Conservation (phyloP, 2,113 vertebrate genomes). For the Chroicocephalus ridibundus region DNA sequence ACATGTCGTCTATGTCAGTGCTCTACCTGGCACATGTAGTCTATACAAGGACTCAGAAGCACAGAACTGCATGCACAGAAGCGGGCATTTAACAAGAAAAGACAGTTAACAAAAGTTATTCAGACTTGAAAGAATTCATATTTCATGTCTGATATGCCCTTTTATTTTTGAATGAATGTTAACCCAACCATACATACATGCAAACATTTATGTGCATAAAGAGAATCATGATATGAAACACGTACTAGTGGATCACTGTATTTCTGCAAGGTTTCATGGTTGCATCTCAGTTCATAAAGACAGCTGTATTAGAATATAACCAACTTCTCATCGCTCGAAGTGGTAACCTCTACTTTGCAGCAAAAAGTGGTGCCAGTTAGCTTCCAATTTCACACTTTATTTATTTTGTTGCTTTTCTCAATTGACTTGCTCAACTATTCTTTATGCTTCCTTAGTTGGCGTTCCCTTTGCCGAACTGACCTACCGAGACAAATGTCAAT, state of each 20-base stretch:
- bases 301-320: neutral
- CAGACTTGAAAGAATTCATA: neutral
- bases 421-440: neutral
- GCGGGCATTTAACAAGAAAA: neutral
- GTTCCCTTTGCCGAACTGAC: neutral
- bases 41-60: neutral
- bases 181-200: neutral
- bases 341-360: neutral
- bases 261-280: neutral
- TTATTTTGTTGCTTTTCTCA: neutral
- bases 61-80: neutral
- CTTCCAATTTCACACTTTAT: constrained; percentile 24
- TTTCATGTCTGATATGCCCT: neutral
- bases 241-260: neutral
- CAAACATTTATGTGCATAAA: neutral
- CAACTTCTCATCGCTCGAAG: neutral
- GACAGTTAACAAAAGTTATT: neutral
- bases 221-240: neutral
- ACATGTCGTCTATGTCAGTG: neutral
- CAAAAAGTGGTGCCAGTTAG: neutral
- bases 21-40: neutral
- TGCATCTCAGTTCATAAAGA: neutral
- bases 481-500: neutral
- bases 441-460: neutral
- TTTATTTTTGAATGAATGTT: neutral